A percentile compares a stretch with the other conserved stretches of the same genome.
Conservation (phyloP, 2,888 invertebrate species). For the Priocnemis perturbator region DNA sequence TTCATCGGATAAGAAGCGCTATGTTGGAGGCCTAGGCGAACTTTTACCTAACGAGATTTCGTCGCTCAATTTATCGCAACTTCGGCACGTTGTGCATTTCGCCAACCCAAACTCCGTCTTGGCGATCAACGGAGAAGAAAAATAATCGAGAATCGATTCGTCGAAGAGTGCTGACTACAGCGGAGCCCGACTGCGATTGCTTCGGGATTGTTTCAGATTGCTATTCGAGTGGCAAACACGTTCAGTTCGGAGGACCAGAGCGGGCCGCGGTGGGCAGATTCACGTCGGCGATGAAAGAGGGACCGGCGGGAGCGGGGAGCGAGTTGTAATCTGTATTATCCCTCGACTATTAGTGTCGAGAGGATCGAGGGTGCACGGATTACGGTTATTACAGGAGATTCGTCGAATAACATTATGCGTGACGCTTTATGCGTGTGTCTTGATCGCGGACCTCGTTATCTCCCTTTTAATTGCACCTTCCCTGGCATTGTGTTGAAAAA, state of each 20-base stretch:
- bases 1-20: too few relatives aligned
- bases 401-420: conserved; percentile 65
- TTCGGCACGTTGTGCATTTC: neutral
- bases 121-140: conserved; percentile 29
- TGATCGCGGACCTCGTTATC: conserved; percentile 16
- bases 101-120: neutral
- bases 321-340: conserved; percentile 74
- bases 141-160: conserved; percentile 65
- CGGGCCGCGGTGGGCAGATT: neutral
- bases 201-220: conserved; percentile 72
- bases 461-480: conserved; percentile 50
- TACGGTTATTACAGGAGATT: conserved; percentile 68
- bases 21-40: too few relatives aligned
- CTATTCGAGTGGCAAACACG: conserved; percentile 69
- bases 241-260: conserved; percentile 48
- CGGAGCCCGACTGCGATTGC: conserved; percentile 55
- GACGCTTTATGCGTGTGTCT: conserved; percentile 50
- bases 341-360: conserved; percentile 71
- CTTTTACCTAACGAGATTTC: too few relatives aligned
- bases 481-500: neutral
- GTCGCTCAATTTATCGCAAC: too few relatives aligned
- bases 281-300: neutral
- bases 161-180: conserved; percentile 62
- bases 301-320: conserved; percentile 28
- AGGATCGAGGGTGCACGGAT: conserved; percentile 68